Conservation (phyloP, 1,140 invertebrate species). For the Diabrotica undecimpunctata region DNA sequence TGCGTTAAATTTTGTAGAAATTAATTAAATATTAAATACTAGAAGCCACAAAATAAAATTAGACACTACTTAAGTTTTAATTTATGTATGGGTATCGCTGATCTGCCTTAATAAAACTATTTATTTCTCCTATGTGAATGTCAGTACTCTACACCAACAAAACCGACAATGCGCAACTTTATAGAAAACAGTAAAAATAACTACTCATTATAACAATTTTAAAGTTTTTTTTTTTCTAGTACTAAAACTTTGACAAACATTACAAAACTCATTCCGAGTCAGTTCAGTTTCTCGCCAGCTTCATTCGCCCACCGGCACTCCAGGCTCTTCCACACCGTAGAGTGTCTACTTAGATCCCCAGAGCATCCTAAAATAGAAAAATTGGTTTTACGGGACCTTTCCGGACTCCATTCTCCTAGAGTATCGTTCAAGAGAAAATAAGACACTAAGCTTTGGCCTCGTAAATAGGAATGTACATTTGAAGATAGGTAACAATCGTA, state of each 20-base stretch:
- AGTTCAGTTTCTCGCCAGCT: not conserved
- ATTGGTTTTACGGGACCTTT: conserved; percentile 15
- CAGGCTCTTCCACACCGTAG: conserved; percentile 7
- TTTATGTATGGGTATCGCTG: too few species aligned
- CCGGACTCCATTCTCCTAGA: conserved; percentile 16
- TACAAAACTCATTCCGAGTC: not conserved
- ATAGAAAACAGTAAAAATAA: too few species aligned
- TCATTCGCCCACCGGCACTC: not conserved
- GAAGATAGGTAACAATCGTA: not conserved
- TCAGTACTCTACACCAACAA: too few species aligned
- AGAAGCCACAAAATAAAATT: too few species aligned
- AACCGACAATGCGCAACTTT: too few species aligned
- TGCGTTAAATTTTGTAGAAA: too few species aligned
- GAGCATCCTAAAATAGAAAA: conserved; percentile 16
- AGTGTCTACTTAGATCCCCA: conserved; percentile 22
- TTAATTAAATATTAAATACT: too few species aligned
- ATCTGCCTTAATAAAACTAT: too few species aligned
- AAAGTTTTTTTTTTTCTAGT: not conserved
- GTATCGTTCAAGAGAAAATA: conserved; percentile 6
- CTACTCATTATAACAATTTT: too few species aligned
- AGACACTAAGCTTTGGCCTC: not conserved
- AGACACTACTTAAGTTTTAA: too few species aligned
- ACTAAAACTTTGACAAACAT: not conserved
- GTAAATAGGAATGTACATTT: not conserved
- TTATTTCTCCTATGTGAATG: too few species aligned